Evolutionary conservation across 2,888 invertebrate genomes (phyloP).

Genomic region (Chaitophorus viminalis): DNA sequence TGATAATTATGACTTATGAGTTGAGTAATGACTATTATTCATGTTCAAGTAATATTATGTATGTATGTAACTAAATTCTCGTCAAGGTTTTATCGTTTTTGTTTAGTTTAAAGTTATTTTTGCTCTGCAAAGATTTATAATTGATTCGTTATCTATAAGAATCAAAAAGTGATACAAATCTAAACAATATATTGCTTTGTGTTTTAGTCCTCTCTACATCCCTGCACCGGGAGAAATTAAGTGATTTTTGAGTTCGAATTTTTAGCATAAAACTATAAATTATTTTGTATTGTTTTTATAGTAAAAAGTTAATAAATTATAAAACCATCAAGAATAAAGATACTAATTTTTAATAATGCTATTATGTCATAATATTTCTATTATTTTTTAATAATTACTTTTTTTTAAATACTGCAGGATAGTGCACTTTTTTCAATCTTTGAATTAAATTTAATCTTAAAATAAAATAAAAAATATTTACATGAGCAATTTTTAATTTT

Average conservation of each 20-base stretch:
- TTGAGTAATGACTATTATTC: too few species aligned
- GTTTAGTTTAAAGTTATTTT: neutral
- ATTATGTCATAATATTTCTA: slow-evolving; percentile 10
- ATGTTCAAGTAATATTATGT: too few species aligned
- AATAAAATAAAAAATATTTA: neutral
- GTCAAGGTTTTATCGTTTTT: neutral
- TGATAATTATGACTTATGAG: too few species aligned
- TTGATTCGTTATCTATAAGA: neutral
- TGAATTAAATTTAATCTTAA: neutral
- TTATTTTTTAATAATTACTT: neutral
- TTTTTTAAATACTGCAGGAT: neutral
- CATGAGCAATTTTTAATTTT: too few species aligned
- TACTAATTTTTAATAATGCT: neutral
- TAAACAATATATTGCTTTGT: neutral
- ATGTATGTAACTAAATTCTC: too few species aligned
- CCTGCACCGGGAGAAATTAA: neutral
- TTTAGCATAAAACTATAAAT: neutral
- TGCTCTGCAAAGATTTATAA: too few species aligned
- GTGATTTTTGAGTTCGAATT: neutral
- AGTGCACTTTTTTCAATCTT: neutral
- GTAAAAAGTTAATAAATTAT: slow-evolving; percentile 8
- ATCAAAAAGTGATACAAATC: neutral
- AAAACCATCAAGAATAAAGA: neutral
- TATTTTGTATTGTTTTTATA: neutral
- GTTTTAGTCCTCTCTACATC: too few species aligned